phyloP scores from a whole-genome alignment of 1,140 invertebrate species.

The Drosophila repletoides region DNA sequence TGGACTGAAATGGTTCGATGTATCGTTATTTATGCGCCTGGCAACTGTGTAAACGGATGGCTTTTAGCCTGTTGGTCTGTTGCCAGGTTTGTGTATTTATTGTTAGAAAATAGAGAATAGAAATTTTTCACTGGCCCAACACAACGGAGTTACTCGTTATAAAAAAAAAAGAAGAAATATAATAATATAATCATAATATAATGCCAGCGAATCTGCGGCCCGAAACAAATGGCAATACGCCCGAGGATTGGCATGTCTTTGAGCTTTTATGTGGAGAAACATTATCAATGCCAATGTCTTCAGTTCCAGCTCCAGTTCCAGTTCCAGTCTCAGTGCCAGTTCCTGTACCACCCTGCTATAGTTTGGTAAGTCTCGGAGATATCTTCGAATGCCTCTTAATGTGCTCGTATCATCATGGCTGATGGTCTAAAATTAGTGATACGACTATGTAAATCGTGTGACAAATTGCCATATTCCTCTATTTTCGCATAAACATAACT shows the following conservation, averaged over 20 bases:
- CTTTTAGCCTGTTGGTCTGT: conserved; percentile 17
- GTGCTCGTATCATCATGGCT: conserved; percentile 39
- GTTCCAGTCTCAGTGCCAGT: not conserved
- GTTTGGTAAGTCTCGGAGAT: conserved; percentile 46
- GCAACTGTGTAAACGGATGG: conserved; percentile 48
- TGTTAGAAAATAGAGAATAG: conserved; percentile 56
- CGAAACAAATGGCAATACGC: conserved; percentile 82
- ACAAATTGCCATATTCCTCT: conserved; percentile 58
- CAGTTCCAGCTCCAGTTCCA: not conserved
- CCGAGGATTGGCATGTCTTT: conserved; percentile 87
- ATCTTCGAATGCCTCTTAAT: conserved; percentile 25
- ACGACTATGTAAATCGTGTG: conserved; percentile 47
- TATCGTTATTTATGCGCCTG: conserved; percentile 69
- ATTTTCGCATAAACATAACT: conserved; percentile 7
- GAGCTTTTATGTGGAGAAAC: conserved; percentile 83
- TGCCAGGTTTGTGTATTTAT: conserved; percentile 51
- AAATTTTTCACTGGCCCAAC: conserved; percentile 22
- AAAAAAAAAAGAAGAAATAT: not conserved
- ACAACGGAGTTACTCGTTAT: conserved; percentile 9
- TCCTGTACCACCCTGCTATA: not conserved
- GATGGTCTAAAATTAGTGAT: conserved; percentile 58
- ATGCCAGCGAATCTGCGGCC: conserved; percentile 60
- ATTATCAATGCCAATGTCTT: conserved; percentile 32
- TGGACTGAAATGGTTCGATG: conserved; percentile 17
- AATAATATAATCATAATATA: conserved; percentile 3